phyloP scores from a whole-genome alignment of 2,888 invertebrate species.

The Apotomis betuletana region DNA sequence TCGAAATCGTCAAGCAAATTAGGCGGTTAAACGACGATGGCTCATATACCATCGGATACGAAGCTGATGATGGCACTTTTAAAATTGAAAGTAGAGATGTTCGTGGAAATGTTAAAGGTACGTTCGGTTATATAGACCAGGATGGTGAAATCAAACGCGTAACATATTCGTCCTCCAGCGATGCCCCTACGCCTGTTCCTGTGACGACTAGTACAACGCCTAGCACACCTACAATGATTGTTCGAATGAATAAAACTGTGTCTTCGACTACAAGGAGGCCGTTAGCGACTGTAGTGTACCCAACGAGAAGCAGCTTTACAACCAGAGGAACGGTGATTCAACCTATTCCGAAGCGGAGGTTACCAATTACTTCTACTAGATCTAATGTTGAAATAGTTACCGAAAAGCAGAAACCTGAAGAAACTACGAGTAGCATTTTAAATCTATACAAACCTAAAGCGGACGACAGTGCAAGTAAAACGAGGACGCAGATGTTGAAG shows the following conservation, averaged over 20 bases:
- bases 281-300: constrained; percentile 76
- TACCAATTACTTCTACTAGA: constrained; percentile 61
- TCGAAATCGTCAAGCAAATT: constrained; percentile 92
- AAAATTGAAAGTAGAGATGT: constrained; percentile 93
- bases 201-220: constrained; percentile 66
- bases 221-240: constrained; percentile 74
- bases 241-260: constrained; percentile 76
- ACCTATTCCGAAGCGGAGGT: constrained; percentile 84
- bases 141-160: constrained; percentile 91
- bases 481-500: constrained; percentile 69
- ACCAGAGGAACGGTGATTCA: constrained; percentile 86
- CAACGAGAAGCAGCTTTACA: constrained; percentile 81
- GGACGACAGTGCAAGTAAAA: constrained; percentile 61
- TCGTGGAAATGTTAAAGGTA: constrained; percentile 91
- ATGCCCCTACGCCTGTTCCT: constrained; percentile 68
- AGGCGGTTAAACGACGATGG: constrained; percentile 92
- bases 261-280: constrained; percentile 83
- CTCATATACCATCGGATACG: constrained; percentile 92
- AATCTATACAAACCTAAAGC: constrained; percentile 67
- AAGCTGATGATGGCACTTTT: constrained; percentile 93
- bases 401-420: constrained; percentile 60
- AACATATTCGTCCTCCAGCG: constrained; percentile 86
- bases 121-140: constrained; percentile 91
- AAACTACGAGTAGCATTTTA: constrained; percentile 67
- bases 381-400: constrained; percentile 63